Percentiles rank a stretch among this genome's conserved stretches.
phyloP scores from a whole-genome alignment of 2,113 vertebrate genomes.

The Thomomys bottae region DNA sequence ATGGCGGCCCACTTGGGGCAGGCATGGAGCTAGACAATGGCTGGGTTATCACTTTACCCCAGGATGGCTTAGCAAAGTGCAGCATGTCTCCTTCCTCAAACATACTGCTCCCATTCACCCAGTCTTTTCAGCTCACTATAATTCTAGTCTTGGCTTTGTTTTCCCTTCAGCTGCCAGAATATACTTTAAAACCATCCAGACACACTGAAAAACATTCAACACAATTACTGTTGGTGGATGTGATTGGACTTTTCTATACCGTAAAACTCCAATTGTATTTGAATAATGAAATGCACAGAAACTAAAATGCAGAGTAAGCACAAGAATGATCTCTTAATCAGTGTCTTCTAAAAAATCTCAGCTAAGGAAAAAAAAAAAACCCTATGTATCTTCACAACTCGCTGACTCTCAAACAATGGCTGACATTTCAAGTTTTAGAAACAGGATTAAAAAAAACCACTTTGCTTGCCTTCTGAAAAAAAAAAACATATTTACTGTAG shows the following conservation, averaged over 20 bases:
- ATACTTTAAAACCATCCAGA: background rate
- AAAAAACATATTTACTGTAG: background rate
- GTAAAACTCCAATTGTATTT: slow-evolving; percentile 53
- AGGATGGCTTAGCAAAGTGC: background rate
- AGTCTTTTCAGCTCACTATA: background rate
- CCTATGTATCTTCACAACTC: background rate
- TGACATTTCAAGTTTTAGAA: background rate
- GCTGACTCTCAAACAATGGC: slow-evolving; percentile 36
- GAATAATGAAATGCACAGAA: slow-evolving; percentile 53
- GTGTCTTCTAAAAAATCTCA: slow-evolving; percentile 14
- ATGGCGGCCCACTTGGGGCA: background rate
- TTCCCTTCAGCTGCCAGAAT: background rate
- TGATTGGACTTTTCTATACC: slow-evolving; percentile 4
- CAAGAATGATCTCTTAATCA: background rate
- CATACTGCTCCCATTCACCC: background rate
- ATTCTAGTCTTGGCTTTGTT: background rate
- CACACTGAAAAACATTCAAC: background rate
- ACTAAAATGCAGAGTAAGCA: slow-evolving; percentile 23
- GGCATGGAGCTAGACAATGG: background rate
- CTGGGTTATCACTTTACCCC: no score
- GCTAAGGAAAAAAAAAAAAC: background rate
- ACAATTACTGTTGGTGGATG: background rate
- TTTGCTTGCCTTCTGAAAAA: slow-evolving; percentile 38
- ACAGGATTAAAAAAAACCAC: background rate
- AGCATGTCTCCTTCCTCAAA: background rate